A percentile compares a stretch with the other conserved stretches of the same genome.
phyloP scores from a whole-genome alignment of 2,888 invertebrate genomes.

The Lithodes maja region DNA sequence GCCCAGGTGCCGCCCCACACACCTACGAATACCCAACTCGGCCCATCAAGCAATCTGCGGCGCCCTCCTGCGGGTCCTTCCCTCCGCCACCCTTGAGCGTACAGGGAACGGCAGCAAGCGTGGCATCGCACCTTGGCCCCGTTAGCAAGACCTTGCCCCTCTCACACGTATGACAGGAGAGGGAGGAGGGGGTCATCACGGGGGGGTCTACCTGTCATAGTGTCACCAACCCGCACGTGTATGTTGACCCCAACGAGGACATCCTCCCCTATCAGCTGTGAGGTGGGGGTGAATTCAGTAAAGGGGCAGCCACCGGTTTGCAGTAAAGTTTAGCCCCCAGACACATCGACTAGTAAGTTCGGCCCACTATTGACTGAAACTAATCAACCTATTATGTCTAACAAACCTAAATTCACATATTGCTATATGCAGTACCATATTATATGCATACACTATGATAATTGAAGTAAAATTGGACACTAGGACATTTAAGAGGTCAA shows the following conservation, averaged over 20 bases:
- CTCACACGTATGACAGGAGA: slow-evolving; percentile 69
- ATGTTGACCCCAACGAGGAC: slow-evolving; percentile 47
- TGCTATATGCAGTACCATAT: too few relatives aligned
- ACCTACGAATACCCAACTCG: slow-evolving; percentile 67
- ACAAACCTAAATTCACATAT: too few relatives aligned
- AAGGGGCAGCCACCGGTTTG: too few relatives aligned
- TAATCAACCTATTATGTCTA: too few relatives aligned
- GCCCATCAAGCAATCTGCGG: slow-evolving; percentile 59
- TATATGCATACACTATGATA: too few relatives aligned
- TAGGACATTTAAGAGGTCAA: too few relatives aligned
- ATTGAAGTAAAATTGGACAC: too few relatives aligned
- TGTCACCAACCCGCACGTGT: slow-evolving; percentile 52
- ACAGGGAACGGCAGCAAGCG: slow-evolving; percentile 58
- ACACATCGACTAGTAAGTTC: too few relatives aligned
- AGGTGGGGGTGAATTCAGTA: neutral
- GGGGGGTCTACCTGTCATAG: slow-evolving; percentile 45
- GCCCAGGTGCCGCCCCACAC: slow-evolving; percentile 55
- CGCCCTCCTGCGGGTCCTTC: slow-evolving; percentile 65
- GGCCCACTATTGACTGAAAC: too few relatives aligned
- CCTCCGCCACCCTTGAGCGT: slow-evolving; percentile 55
- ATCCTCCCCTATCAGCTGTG: slow-evolving; percentile 48
- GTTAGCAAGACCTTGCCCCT: slow-evolving; percentile 69
- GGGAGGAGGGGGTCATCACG: slow-evolving; percentile 56
- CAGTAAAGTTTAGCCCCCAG: too few relatives aligned
- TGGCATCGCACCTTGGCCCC: slow-evolving; percentile 68